These are phyloP conservation scores for Hypercompe scribonia DNA, from an alignment of 2,888 invertebrate species.

Conservation along the genomic window DNA sequence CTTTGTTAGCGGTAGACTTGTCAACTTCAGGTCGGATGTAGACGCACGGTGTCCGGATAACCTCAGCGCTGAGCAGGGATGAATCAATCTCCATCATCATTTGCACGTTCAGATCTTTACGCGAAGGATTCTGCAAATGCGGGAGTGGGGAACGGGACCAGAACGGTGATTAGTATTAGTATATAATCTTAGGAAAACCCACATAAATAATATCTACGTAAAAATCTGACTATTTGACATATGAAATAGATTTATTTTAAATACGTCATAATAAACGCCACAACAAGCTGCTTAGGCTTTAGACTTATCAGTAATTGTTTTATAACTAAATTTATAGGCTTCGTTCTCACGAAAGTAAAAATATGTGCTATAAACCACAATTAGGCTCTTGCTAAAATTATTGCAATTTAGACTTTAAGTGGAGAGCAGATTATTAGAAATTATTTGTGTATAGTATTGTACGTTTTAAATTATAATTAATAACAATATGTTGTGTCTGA, in stretches of 20 bases:
- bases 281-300: neutral
- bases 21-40: conserved; percentile 95
- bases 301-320: neutral
- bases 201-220: neutral
- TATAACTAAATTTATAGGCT: neutral
- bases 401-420: no score
- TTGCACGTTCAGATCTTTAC: conserved; percentile 96
- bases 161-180: conserved; percentile 55
- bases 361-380: neutral
- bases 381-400: no score
- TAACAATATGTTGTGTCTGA: neutral
- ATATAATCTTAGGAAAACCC: conserved; percentile 9
- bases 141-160: conserved; percentile 51
- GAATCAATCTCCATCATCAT: conserved; percentile 97
- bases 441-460: no score
- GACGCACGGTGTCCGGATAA: conserved; percentile 92
- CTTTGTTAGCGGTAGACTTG: conserved; percentile 91
- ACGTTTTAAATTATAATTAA: neutral
- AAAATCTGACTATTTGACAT: neutral
- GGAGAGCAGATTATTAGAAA: no score
- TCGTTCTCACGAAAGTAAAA: neutral
- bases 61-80: conserved; percentile 92
- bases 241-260: neutral
- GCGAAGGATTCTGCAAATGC: conserved; percentile 92
- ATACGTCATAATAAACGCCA: neutral